Percentiles rank a stretch among this genome's conserved stretches.
Evolutionary conservation across 2,888 invertebrate genomes (phyloP).

Genomic region (Brachylomia viminalis): DNA sequence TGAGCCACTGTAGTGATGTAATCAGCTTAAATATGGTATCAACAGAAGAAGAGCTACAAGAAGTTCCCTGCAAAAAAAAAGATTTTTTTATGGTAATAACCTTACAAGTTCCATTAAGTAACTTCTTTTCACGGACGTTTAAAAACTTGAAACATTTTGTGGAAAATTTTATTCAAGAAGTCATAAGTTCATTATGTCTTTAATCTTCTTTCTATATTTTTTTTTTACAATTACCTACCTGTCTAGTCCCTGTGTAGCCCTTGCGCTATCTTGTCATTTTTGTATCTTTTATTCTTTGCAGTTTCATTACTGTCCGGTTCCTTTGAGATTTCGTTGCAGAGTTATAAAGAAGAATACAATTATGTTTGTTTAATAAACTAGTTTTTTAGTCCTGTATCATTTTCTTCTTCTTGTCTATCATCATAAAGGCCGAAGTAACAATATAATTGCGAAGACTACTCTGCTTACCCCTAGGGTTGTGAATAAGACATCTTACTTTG

Average conservation of each 20-base stretch:
- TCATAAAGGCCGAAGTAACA: neutral
- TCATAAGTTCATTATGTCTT: neutral
- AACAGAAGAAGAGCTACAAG: neutral
- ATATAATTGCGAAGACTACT: neutral
- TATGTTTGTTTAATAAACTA: neutral
- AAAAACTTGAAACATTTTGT: neutral
- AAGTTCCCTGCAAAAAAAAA: neutral
- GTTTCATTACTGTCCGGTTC: neutral
- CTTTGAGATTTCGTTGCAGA: constrained; percentile 13
- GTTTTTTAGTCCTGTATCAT: neutral
- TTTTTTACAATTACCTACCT: neutral
- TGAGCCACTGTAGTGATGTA: neutral
- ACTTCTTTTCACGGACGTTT: neutral
- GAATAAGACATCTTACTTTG: neutral
- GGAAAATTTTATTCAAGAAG: neutral
- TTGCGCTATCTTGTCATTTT: neutral
- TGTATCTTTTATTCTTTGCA: neutral
- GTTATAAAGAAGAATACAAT: neutral
- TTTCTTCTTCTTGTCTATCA: too few species aligned
- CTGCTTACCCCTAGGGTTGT: too few species aligned
- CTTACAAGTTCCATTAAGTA: neutral
- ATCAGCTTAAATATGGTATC: neutral
- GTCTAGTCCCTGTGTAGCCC: neutral
- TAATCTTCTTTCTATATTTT: neutral
- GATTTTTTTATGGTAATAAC: neutral